Conservation (phyloP, 2,888 invertebrate species). For the Trachelus iudaicus region DNA sequence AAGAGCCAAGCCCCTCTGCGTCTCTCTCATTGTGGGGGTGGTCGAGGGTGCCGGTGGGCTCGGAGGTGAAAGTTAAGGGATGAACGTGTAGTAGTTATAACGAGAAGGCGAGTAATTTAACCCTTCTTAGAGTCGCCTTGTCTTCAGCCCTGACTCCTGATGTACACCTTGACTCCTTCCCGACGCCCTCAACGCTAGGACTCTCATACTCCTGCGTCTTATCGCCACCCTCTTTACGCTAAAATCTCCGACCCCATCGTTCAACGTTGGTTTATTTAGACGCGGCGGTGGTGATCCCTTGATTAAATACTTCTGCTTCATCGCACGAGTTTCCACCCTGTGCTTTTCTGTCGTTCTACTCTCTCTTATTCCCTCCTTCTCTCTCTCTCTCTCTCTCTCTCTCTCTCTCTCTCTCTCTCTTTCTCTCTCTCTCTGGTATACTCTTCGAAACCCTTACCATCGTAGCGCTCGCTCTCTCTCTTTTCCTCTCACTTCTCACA, state of each 20-base stretch:
- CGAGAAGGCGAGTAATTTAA: constrained; percentile 53
- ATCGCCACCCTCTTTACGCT: constrained; percentile 45
- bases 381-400: constrained; percentile 7
- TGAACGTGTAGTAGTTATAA: constrained; percentile 45
- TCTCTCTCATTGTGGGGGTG: neutral
- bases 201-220: constrained; percentile 34
- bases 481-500: neutral
- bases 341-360: constrained; percentile 2
- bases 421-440: no score
- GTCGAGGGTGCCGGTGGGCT: constrained; percentile 9
- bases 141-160: constrained; percentile 33
- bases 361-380: constrained; percentile 13
- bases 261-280: constrained; percentile 57
- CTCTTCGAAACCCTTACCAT: no score
- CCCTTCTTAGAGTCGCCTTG: constrained; percentile 55
- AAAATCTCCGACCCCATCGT: constrained; percentile 56
- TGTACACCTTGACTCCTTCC: constrained; percentile 5
- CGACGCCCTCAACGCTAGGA: constrained; percentile 17
- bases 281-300: constrained; percentile 53
- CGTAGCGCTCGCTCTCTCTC: neutral
- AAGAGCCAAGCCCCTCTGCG: neutral
- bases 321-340: constrained; percentile 25
- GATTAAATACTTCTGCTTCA: constrained; percentile 56
- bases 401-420: neutral
- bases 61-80: constrained; percentile 19